phyloP scores from a whole-genome alignment of 2,797 vertebrate species.

The Capromys pilorides region DNA sequence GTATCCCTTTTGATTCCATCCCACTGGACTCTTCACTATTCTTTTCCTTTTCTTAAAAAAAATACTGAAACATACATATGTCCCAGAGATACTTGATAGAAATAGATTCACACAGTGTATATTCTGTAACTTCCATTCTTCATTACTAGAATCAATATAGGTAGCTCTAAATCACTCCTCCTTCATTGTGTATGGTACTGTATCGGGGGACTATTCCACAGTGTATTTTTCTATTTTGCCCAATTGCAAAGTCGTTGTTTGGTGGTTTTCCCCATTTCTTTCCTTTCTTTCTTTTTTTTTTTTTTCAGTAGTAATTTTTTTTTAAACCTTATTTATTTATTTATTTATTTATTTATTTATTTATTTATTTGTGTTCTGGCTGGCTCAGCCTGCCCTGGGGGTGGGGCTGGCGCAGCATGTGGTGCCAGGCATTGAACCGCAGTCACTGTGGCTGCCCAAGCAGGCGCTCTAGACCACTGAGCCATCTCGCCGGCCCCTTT shows the following conservation, averaged over 20 bases:
- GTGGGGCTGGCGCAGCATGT: too few species aligned
- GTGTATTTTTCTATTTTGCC: conserved; percentile 1
- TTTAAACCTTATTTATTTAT: too few species aligned
- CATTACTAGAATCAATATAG: not conserved
- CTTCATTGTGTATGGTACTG: not conserved
- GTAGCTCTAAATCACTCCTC: not conserved
- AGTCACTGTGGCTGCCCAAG: too few species aligned
- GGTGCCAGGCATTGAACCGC: too few species aligned
- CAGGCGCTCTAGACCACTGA: too few species aligned
- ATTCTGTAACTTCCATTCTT: conserved; percentile 21
- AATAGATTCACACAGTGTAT: not conserved
- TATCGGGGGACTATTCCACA: not conserved
- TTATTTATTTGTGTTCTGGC: too few species aligned
- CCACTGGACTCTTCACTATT: not conserved
- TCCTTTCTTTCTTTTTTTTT: too few species aligned
- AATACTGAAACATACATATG: not conserved
- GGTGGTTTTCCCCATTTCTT: conserved; percentile 33
- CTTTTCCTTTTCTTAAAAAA: not conserved
- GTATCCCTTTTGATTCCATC: not conserved
- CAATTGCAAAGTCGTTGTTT: not conserved
- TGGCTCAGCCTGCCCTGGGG: too few species aligned
- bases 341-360: too few species aligned
- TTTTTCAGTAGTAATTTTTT: too few species aligned
- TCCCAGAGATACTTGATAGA: not conserved
- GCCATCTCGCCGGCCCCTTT: too few species aligned